These are phyloP conservation scores for Apistogramma diplotaenia DNA, from an alignment of 2,113 vertebrate species.

Conservation along the genomic window DNA sequence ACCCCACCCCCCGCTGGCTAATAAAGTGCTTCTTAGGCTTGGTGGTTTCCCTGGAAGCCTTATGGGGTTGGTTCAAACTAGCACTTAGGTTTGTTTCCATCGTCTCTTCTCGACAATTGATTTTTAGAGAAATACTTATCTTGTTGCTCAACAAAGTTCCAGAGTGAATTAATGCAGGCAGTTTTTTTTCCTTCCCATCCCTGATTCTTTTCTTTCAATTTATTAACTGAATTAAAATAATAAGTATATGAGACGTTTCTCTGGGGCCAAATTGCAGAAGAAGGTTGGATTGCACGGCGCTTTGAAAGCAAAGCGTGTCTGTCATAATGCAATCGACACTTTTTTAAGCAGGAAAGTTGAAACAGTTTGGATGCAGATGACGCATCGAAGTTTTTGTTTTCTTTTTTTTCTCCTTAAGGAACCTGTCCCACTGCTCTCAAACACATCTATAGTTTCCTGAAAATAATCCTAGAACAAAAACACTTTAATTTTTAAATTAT, in stretches of 20 bases:
- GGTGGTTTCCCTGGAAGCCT: conserved; percentile 90
- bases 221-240: not conserved
- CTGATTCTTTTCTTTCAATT: not conserved
- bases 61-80: conserved; percentile 89
- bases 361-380: not conserved
- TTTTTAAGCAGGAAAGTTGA: not conserved
- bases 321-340: not conserved
- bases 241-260: not conserved
- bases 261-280: not conserved
- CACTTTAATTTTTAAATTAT: conserved; percentile 27
- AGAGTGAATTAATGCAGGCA: conserved; percentile 31
- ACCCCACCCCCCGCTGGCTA: conserved; percentile 84
- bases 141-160: conserved; percentile 64
- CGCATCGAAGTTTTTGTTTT: not conserved
- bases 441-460: not conserved
- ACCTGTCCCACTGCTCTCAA: not conserved
- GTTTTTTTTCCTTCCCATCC: conserved; percentile 1
- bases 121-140: conserved; percentile 70
- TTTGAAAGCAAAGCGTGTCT: not conserved
- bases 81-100: conserved; percentile 96
- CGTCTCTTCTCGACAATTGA: conserved; percentile 94
- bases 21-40: conserved; percentile 99
- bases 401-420: not conserved
- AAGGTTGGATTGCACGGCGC: not conserved
- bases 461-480: conserved; percentile 19